phyloP scores from a whole-genome alignment of 2,113 vertebrate genomes.

The Diphyllodes magnificus region DNA sequence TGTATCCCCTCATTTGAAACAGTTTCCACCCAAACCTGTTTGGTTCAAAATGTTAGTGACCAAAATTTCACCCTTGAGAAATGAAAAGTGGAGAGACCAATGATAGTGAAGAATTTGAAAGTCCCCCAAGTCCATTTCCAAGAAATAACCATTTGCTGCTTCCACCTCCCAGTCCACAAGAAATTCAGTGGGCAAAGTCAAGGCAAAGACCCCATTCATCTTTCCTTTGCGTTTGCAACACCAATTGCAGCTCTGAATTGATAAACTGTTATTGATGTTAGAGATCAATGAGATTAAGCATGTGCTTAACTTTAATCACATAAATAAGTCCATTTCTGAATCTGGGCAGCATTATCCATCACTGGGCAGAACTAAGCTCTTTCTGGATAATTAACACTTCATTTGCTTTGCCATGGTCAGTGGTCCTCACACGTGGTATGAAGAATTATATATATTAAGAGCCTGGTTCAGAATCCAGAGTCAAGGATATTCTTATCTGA shows the following conservation, averaged over 20 bases:
- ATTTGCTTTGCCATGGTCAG: constrained; percentile 10
- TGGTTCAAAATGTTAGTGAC: neutral
- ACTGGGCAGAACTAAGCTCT: neutral
- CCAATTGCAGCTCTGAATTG: neutral
- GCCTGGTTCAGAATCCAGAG: neutral
- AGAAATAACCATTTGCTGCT: neutral
- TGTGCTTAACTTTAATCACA: constrained; percentile 51
- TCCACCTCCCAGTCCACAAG: neutral
- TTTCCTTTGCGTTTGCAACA: neutral
- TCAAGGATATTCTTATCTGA: neutral
- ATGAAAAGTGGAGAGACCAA: neutral
- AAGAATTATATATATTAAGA: neutral
- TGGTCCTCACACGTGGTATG: neutral
- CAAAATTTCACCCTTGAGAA: neutral
- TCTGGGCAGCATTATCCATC: neutral
- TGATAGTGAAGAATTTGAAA: neutral
- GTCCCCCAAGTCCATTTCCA: neutral
- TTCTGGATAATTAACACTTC: constrained; percentile 25
- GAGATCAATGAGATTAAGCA: constrained; percentile 53
- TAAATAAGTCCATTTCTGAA: constrained; percentile 42
- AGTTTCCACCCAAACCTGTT: neutral
- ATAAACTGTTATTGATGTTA: constrained; percentile 33
- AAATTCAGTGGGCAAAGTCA: neutral
- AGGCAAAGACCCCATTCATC: neutral
- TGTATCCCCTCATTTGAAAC: neutral